Percentiles rank a stretch among this genome's conserved stretches.
phyloP scores from a whole-genome alignment of 1,140 invertebrate species.

The Solenopsis fugax region DNA sequence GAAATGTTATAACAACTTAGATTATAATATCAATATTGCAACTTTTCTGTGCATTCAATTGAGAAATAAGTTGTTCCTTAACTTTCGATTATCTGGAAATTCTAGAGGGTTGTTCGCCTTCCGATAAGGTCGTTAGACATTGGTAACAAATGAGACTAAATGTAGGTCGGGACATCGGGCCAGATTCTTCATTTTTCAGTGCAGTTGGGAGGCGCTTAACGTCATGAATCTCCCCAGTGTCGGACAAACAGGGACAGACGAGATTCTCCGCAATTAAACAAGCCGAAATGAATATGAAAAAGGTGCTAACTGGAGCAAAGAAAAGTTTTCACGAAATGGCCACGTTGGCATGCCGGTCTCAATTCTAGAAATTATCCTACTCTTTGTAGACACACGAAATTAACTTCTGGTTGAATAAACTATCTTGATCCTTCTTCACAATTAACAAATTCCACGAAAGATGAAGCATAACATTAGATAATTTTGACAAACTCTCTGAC shows the following conservation, averaged over 20 bases:
- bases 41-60: slow-evolving; percentile 17
- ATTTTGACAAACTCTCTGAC: slow-evolving; percentile 9
- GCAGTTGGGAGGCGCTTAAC: slow-evolving; percentile 49
- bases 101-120: slow-evolving; percentile 29
- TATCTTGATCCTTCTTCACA: slow-evolving; percentile 10
- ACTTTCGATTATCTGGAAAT: slow-evolving; percentile 53
- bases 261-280: slow-evolving; percentile 61
- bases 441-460: slow-evolving; percentile 26
- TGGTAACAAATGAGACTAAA: slow-evolving; percentile 57
- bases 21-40: slow-evolving; percentile 43
- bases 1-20: slow-evolving; percentile 3
- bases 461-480: background rate
- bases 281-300: slow-evolving; percentile 63
- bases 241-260: slow-evolving; percentile 57
- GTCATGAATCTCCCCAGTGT: slow-evolving; percentile 56
- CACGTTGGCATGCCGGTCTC: slow-evolving; percentile 23
- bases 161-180: slow-evolving; percentile 42
- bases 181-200: slow-evolving; percentile 60
- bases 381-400: slow-evolving; percentile 38
- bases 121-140: slow-evolving; percentile 39
- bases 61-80: slow-evolving; percentile 47
- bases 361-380: slow-evolving; percentile 46
- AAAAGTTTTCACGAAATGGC: slow-evolving; percentile 41
- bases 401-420: slow-evolving; percentile 37
- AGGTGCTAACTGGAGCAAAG: slow-evolving; percentile 52